Conservation (phyloP, 2,113 vertebrate species). For the Corythaeola cristata region DNA sequence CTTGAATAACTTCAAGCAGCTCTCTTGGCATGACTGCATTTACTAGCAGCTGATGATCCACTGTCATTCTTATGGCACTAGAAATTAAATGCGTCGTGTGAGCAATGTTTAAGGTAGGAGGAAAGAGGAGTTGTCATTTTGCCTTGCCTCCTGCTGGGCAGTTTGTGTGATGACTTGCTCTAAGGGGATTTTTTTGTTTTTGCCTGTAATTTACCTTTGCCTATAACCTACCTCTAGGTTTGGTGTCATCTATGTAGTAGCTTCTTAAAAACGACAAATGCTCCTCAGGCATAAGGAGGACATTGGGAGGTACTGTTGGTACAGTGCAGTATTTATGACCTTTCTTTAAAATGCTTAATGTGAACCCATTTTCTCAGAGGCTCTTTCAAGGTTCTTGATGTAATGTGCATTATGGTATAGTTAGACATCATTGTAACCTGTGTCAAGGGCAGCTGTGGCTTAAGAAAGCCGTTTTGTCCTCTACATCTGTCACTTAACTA, state of each 20-base stretch:
- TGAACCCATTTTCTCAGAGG: slow-evolving; percentile 64
- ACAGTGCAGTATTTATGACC: slow-evolving; percentile 73
- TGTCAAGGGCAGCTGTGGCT: slow-evolving; percentile 70
- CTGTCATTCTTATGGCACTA: slow-evolving; percentile 43
- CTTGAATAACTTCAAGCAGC: slow-evolving; percentile 50
- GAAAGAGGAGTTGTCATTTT: slow-evolving; percentile 34
- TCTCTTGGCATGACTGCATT: slow-evolving; percentile 52
- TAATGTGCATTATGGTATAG: slow-evolving; percentile 67
- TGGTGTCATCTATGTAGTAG: slow-evolving; percentile 65
- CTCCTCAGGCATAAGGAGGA: slow-evolving; percentile 49
- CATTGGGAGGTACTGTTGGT: slow-evolving; percentile 63
- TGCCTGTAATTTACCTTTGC: slow-evolving; percentile 64
- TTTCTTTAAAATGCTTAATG: slow-evolving; percentile 71
- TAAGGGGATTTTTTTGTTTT: slow-evolving; percentile 47
- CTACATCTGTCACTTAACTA: slow-evolving; percentile 62
- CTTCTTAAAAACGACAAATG: slow-evolving; percentile 41
- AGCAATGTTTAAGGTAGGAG: slow-evolving; percentile 23
- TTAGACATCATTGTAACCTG: slow-evolving; percentile 65
- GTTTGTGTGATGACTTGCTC: slow-evolving; percentile 46
- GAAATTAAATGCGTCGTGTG: slow-evolving; percentile 25
- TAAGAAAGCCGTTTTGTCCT: slow-evolving; percentile 34
- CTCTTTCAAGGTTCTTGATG: slow-evolving; percentile 68
- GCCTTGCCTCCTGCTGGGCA: slow-evolving; percentile 36
- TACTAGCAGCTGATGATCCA: slow-evolving; percentile 42
- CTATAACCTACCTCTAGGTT: slow-evolving; percentile 76